A percentile compares a stretch with the other conserved stretches of the same genome.
Evolutionary conservation across 2,113 vertebrate genomes (phyloP).

Genomic region (Oxyruncus cristatus): DNA sequence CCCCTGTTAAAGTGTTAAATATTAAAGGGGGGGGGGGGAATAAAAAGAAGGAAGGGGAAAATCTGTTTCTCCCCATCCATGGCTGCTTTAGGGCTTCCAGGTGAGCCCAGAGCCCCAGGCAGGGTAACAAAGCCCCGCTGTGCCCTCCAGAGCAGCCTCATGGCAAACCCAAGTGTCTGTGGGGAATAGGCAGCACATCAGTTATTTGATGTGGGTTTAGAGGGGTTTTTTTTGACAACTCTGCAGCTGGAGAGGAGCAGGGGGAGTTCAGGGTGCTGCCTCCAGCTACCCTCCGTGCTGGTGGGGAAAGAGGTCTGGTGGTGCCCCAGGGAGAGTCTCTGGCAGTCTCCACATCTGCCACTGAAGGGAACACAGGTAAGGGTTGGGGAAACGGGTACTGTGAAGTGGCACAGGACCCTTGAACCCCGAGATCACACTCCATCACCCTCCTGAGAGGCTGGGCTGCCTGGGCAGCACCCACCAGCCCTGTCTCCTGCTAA

Average conservation of each 20-base stretch:
- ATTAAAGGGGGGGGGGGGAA: not conserved
- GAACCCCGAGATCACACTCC: not conserved
- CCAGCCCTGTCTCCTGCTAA: not conserved
- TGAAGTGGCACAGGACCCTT: not conserved
- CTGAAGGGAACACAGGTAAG: rapidly evolving
- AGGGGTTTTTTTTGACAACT: not conserved
- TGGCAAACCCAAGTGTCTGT: not conserved
- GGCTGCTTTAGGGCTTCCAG: not conserved
- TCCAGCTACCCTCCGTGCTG: rapidly evolving
- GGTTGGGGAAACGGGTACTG: not conserved
- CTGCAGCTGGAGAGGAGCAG: not conserved
- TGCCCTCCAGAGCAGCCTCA: not conserved
- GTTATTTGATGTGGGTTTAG: not conserved
- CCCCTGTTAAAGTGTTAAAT: rapidly evolving
- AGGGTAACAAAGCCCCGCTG: not conserved
- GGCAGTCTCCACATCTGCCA: rapidly evolving
- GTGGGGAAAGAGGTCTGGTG: not conserved
- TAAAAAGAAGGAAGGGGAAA: not conserved
- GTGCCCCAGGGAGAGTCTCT: rapidly evolving
- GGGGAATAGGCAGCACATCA: not conserved
- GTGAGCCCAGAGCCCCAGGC: not conserved
- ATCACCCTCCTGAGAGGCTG: not conserved
- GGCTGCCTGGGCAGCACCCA: not conserved
- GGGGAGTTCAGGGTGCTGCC: not conserved
- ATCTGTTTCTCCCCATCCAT: not conserved